Conservation (phyloP, 2,888 invertebrate species). For the Tenodera sinensis region DNA sequence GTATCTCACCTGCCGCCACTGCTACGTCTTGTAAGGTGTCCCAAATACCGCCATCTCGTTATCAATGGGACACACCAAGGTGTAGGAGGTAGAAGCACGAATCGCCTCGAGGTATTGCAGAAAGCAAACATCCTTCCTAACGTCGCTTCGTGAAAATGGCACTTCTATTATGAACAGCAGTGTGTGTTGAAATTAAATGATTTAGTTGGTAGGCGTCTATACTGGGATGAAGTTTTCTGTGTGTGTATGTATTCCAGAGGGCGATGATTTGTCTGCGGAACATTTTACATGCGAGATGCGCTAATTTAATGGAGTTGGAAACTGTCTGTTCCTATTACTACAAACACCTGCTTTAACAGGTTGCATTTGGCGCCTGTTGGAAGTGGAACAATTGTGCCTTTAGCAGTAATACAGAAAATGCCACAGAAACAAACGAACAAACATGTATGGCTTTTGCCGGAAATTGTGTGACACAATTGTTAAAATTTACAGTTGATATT, state of each 20-base stretch:
- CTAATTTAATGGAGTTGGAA: background rate
- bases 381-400: no score
- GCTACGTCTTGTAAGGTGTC: no score
- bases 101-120: background rate
- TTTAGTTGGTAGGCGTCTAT: background rate
- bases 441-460: no score
- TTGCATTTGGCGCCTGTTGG: no score
- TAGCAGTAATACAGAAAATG: no score
- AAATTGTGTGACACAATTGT: no score
- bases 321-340: background rate
- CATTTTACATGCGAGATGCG: background rate
- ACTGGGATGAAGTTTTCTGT: background rate
- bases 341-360: no score
- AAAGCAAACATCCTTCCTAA: background rate
- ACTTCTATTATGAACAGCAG: background rate
- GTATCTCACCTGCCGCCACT: no score
- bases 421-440: no score
- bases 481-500: no score
- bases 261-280: background rate
- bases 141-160: background rate
- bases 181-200: background rate
- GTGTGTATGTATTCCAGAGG: background rate
- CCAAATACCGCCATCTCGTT: background rate
- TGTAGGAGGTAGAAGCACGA: background rate
- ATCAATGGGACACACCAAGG: background rate